Base-by-base conservation (phyloP, 2,888 invertebrate genomes). In the Rhagium mordax region DNA sequence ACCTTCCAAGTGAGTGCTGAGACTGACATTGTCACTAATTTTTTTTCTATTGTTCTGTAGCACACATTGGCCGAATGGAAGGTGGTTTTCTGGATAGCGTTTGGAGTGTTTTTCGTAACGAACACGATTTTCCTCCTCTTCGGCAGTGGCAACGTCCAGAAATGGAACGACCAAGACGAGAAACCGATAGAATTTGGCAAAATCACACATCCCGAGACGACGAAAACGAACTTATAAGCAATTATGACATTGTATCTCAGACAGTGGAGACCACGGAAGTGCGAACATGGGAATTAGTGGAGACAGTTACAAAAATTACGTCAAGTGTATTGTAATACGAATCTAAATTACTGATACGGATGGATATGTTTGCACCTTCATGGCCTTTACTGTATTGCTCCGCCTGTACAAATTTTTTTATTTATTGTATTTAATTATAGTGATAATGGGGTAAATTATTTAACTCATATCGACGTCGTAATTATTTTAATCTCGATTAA, bases 31-130 rank as follows among this genome's bases (percentile, higher is more conserved):
- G 33, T 10, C 41, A 16, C 21, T 55, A 24, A 55, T 5, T 24
- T 20, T 13, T 20, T 2, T 20, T 18, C 8, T n/a, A 21, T 66
- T 77, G 77, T 83, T 75, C 89, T 89, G 18, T 86, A 92, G 92
- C 90, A 92, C 41, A 89, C 91, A 0, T 81, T 93, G 10, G 85
- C 87, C 24, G 92, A 94, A 88, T 96, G 96, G 95, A 89, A 93
- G n/a, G 81, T 90, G 0, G 94, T 95, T 0, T 95, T 95, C 85
- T 94, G 95, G 93, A 92, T 95, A 47, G 92, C 94, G 57, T 89
- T 94, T 6, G 92, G 84, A 0, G 90, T 95, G 4, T 90, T 95
- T 69, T 86, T 92, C 0, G 71, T 91, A 0, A 93, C 94, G 2
- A 94, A 94, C 82, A 18, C 92, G 0, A 82, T 94, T 8, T 96